Evolutionary conservation across 2,888 invertebrate species (phyloP).

Genomic region (Tenthredo scrophulariae): DNA sequence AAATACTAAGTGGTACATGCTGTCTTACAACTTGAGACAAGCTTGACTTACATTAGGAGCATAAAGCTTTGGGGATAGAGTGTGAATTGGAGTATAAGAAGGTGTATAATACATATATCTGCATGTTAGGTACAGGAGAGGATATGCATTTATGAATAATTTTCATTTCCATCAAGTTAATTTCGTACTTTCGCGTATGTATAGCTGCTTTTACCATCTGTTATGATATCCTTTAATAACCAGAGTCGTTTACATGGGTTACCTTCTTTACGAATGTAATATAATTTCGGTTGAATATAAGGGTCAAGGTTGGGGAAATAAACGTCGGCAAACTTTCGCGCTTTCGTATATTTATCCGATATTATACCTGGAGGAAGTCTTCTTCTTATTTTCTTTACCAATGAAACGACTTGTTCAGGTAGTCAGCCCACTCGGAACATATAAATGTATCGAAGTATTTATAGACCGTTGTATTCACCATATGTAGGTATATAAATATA

Average conservation of each 20-base stretch:
- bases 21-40: slow-evolving; percentile 52
- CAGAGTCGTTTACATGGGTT: not conserved
- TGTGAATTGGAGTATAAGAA: slow-evolving; percentile 39
- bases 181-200: not conserved
- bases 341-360: not conserved
- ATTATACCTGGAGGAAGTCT: slow-evolving; percentile 24
- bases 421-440: slow-evolving; percentile 37
- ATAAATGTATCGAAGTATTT: slow-evolving; percentile 42
- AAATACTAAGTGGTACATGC: slow-evolving; percentile 52
- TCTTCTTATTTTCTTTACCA: not conserved
- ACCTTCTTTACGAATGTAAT: not conserved
- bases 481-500: slow-evolving; percentile 14
- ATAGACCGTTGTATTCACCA: slow-evolving; percentile 35
- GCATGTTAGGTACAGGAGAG: not conserved
- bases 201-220: not conserved
- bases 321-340: not conserved
- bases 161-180: slow-evolving; percentile 23
- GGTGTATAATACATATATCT: slow-evolving; percentile 18
- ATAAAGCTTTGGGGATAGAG: slow-evolving; percentile 15
- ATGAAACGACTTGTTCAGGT: slow-evolving; percentile 39
- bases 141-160: slow-evolving; percentile 50
- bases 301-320: slow-evolving; percentile 35
- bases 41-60: slow-evolving; percentile 43
- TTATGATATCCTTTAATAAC: not conserved
- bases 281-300: not conserved